Conservation (phyloP, 2,797 vertebrate species). For the Sebastes nivosus region DNA sequence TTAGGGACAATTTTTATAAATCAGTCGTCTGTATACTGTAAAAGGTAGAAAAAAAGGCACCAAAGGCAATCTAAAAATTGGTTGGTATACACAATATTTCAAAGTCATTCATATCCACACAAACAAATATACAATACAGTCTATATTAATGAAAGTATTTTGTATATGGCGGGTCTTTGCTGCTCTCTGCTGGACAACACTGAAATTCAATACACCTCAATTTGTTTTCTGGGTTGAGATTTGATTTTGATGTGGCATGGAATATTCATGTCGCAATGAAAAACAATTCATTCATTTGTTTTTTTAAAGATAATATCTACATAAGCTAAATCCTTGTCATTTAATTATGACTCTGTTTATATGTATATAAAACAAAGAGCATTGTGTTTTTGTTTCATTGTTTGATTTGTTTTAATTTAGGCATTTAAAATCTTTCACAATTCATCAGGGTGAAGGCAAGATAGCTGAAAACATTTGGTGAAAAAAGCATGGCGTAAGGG, state of each 20-base stretch:
- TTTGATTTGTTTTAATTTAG: not conserved
- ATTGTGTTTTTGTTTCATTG: not conserved
- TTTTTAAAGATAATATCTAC: not conserved
- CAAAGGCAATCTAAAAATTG: not conserved
- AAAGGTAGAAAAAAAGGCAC: not conserved
- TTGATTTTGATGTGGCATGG: not conserved
- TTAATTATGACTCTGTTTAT: not conserved
- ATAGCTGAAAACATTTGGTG: not conserved
- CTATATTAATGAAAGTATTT: not conserved
- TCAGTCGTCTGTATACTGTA: not conserved
- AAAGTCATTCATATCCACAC: not conserved
- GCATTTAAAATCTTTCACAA: not conserved
- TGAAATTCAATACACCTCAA: not conserved
- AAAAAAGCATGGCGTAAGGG: not conserved
- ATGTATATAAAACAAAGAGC: not conserved
- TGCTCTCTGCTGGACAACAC: not conserved
- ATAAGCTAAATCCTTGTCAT: not conserved
- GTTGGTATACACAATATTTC: not conserved
- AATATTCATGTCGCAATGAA: rapidly evolving
- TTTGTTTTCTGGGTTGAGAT: not conserved
- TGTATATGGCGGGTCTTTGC: not conserved
- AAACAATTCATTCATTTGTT: rapidly evolving
- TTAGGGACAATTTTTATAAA: not conserved
- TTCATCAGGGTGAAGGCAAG: not conserved
- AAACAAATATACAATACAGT: not conserved